Conservation (phyloP, 2,113 vertebrate genomes). For the Leucoraja erinaceus region DNA sequence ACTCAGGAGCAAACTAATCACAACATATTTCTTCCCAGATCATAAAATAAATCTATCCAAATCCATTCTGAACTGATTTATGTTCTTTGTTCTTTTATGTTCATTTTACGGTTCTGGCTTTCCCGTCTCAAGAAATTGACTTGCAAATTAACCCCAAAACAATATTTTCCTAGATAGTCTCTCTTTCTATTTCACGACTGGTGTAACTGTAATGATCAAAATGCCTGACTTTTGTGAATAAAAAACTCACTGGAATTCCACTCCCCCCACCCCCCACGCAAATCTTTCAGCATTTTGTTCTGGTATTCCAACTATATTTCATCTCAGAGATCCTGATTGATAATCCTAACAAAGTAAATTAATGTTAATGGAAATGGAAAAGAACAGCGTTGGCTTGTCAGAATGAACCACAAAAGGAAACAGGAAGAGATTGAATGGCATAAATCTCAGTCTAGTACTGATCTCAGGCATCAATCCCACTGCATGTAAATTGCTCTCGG, state of each 20-base stretch:
- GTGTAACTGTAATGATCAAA: background rate
- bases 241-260: background rate
- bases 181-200: background rate
- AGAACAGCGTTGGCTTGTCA: background rate
- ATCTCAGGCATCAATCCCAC: background rate
- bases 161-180: background rate
- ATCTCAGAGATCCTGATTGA: background rate
- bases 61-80: background rate
- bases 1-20: background rate
- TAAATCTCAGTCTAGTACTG: background rate
- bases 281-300: background rate
- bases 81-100: background rate
- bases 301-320: background rate
- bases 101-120: background rate
- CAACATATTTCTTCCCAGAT: background rate
- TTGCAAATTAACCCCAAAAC: background rate
- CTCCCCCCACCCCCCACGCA: background rate
- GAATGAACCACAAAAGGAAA: background rate
- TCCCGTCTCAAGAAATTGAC: background rate
- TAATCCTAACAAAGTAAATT: background rate
- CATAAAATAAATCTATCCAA: background rate
- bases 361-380: background rate
- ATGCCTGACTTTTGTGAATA: background rate
- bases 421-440: background rate
- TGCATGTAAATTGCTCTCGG: background rate